Evolutionary conservation across 2,888 invertebrate species (phyloP).

Genomic region (Clitarchus hookeri): DNA sequence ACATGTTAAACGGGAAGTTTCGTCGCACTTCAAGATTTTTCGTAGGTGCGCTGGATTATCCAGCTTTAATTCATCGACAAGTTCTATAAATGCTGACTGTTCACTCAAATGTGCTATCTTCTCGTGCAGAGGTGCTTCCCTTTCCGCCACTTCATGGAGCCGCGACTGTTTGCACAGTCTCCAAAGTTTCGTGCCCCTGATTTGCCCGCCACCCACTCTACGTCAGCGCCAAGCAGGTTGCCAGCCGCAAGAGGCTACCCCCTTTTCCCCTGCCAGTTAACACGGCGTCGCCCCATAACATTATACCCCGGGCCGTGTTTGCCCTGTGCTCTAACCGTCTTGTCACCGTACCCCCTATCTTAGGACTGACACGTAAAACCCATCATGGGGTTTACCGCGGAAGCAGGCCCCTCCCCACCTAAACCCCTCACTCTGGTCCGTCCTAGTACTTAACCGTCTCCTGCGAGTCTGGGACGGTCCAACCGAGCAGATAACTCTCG

Average conservation of each 20-base stretch:
- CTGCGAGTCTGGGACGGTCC: background rate
- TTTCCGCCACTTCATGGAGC: background rate
- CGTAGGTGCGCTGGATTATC: no score
- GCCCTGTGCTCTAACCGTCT: background rate
- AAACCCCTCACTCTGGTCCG: no score
- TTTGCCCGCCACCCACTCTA: background rate
- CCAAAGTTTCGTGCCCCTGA: background rate
- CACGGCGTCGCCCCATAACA: background rate
- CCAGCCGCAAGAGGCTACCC: background rate
- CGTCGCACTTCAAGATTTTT: no score
- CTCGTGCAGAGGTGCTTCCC: background rate
- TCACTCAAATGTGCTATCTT: no score
- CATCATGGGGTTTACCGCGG: background rate
- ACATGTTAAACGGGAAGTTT: no score
- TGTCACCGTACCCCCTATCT: background rate
- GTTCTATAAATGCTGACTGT: no score
- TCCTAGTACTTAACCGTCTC: background rate
- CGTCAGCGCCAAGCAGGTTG: background rate
- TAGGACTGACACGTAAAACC: background rate
- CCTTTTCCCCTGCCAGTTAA: background rate
- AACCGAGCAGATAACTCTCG: background rate
- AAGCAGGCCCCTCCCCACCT: no score
- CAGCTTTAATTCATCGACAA: no score
- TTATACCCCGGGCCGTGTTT: background rate
- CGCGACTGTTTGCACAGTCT: background rate